These are phyloP conservation scores for Temnopleurus reevesii DNA, from an alignment of 53 echinoderm and acorn worm genomes.

Conservation along the genomic window DNA sequence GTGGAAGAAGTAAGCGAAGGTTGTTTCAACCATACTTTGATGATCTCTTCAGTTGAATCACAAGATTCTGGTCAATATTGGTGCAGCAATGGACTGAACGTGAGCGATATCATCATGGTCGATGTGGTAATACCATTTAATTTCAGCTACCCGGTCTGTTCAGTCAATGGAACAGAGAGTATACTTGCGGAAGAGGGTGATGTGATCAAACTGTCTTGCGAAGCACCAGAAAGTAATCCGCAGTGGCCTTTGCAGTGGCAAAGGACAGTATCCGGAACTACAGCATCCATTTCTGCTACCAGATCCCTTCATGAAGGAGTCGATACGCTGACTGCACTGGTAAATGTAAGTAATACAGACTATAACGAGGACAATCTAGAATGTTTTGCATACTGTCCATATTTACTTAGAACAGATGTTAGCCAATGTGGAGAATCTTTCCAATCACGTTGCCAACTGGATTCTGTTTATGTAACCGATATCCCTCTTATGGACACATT, in stretches of 20 bases:
- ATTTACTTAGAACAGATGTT: not conserved
- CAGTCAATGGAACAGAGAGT: not conserved
- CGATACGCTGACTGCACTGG: not conserved
- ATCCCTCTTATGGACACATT: not conserved
- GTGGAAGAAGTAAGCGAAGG: not conserved
- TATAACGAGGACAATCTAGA: not conserved
- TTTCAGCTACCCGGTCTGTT: conserved; percentile 26
- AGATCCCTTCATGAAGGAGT: not conserved
- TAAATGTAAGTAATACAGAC: not conserved
- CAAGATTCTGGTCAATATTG: conserved; percentile 10
- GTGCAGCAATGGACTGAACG: not conserved
- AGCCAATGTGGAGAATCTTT: not conserved
- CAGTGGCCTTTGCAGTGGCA: conserved; percentile 22
- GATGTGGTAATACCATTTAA: conserved; percentile 29
- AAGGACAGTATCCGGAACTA: not conserved
- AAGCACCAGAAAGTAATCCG: not conserved
- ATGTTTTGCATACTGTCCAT: conserved; percentile 29
- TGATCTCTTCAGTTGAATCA: not conserved
- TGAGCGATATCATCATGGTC: not conserved
- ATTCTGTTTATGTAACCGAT: not conserved
- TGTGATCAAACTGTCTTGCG: not conserved
- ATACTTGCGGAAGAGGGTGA: conserved; percentile 21
- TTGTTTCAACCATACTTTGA: not conserved
- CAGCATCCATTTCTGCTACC: not conserved
- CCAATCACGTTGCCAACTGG: not conserved